phyloP scores from a whole-genome alignment of 2,888 invertebrate genomes.

The Ophion slaviceki region DNA sequence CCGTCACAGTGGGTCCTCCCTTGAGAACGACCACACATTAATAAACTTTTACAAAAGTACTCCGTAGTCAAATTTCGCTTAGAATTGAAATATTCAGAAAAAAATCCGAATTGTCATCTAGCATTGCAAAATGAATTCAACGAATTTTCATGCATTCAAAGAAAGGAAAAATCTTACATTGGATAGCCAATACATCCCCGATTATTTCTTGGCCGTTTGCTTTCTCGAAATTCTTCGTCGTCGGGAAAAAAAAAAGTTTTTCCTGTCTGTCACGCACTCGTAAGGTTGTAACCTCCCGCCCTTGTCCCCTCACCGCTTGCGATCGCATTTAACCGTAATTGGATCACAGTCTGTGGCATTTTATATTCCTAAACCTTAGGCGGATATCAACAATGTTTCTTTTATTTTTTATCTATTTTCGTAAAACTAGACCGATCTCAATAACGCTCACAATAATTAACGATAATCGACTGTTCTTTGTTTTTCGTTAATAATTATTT shows the following conservation, averaged over 20 bases:
- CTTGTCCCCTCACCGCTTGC: not conserved
- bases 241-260: not conserved
- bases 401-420: constrained; percentile 35
- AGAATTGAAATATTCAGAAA: not conserved
- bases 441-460: constrained; percentile 60
- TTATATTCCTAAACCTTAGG: constrained; percentile 75
- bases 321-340: constrained; percentile 62
- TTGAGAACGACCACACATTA: too few species aligned
- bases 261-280: constrained; percentile 26
- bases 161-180: not conserved
- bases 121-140: not conserved
- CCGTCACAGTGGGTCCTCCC: too few species aligned
- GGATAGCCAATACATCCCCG: not conserved
- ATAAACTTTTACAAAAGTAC: too few species aligned
- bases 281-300: constrained; percentile 1
- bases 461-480: constrained; percentile 49
- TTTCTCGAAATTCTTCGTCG: not conserved
- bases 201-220: not conserved
- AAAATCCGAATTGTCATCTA: not conserved
- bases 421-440: constrained; percentile 75
- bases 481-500: constrained; percentile 17
- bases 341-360: constrained; percentile 63
- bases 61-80: not conserved
- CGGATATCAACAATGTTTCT: constrained; percentile 72
- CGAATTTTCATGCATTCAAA: not conserved